Evolutionary conservation across 2,888 invertebrate species (phyloP).

Genomic region (Conchocele bisecta): DNA sequence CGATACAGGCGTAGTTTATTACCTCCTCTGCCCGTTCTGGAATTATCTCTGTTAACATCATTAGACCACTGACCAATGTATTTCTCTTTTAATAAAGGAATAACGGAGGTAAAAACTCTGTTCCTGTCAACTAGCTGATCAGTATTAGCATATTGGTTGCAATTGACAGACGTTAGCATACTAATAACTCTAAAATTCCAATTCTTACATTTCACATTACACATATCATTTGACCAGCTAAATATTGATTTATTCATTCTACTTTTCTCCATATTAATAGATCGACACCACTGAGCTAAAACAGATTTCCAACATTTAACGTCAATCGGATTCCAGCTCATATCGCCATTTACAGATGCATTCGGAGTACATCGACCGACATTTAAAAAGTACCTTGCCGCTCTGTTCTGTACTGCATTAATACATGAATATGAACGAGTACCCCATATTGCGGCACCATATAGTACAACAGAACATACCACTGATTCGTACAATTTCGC

Average conservation of each 20-base stretch:
- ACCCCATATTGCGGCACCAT: conserved; percentile 31
- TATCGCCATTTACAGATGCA: conserved; percentile 26
- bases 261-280: neutral
- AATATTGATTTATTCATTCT: neutral
- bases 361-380: conserved; percentile 26
- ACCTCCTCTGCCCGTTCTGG: too few relatives aligned
- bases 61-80: too few relatives aligned
- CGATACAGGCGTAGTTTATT: too few relatives aligned
- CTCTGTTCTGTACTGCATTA: conserved; percentile 10
- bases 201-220: neutral
- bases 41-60: too few relatives aligned
- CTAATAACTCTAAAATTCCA: neutral
- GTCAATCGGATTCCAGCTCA: conserved; percentile 6
- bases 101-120: too few relatives aligned
- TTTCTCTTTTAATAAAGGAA: too few relatives aligned
- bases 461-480: conserved; percentile 17
- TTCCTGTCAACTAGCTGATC: too few relatives aligned
- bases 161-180: too few relatives aligned
- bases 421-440: neutral
- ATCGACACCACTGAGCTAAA: conserved; percentile 1
- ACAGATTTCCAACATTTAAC: conserved; percentile 7
- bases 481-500: conserved; percentile 21
- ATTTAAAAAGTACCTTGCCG: conserved; percentile 30
- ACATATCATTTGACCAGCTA: neutral
- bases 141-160: too few relatives aligned